A percentile compares a stretch with the other conserved stretches of the same genome.
phyloP scores from a whole-genome alignment of 2,888 invertebrate species.

The Blera fallax region DNA sequence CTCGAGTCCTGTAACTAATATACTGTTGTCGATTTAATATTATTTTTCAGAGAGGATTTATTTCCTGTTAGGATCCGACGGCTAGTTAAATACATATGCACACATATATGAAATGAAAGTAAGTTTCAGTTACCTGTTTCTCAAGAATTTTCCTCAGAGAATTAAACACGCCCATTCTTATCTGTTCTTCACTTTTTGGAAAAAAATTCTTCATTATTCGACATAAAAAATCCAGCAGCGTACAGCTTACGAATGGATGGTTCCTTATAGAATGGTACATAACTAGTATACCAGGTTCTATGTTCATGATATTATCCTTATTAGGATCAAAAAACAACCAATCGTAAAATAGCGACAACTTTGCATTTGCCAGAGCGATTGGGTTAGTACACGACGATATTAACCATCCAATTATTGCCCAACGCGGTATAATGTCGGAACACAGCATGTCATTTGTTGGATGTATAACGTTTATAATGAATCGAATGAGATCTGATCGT shows the following conservation, averaged over 20 bases:
- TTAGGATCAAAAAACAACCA: conserved; percentile 87
- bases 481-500: conserved; percentile 87
- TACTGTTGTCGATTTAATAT: too few species aligned
- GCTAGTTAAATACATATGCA: not conserved
- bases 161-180: conserved; percentile 82
- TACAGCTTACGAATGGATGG: conserved; percentile 86
- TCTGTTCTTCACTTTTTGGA: conserved; percentile 81
- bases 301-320: conserved; percentile 88
- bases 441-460: conserved; percentile 87
- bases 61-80: not conserved
- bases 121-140: conserved; percentile 87
- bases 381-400: conserved; percentile 86
- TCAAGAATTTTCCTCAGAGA: conserved; percentile 81
- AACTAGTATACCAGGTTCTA: conserved; percentile 87
- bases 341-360: conserved; percentile 87
- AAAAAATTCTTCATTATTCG: conserved; percentile 83
- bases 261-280: conserved; percentile 87
- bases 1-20: too few species aligned
- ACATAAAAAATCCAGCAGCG: conserved; percentile 87
- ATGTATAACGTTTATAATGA: conserved; percentile 87
- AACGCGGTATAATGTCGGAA: conserved; percentile 87
- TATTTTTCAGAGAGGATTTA: too few species aligned
- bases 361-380: conserved; percentile 86
- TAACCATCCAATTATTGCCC: conserved; percentile 88
- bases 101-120: not conserved